A percentile compares a stretch with the other conserved stretches of the same genome.
Evolutionary conservation across 2,888 invertebrate genomes (phyloP).

Genomic region (Choristoneura rosaceana): DNA sequence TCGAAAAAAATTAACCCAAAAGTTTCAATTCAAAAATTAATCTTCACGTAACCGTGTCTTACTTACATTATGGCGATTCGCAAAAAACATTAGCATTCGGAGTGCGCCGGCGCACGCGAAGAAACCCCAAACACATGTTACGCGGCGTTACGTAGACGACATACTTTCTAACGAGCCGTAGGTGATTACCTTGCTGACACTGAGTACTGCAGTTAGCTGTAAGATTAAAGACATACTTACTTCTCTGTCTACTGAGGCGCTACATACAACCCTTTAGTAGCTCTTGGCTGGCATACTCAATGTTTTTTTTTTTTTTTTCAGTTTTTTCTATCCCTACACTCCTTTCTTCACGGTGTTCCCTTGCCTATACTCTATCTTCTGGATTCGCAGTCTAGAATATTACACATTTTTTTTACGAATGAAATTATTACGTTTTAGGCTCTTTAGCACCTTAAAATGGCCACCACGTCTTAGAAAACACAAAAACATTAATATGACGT

Average conservation of each 20-base stretch:
- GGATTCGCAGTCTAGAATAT: no score
- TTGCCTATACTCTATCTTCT: no score
- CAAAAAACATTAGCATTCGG: slow-evolving; percentile 31
- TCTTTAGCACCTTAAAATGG: not conserved
- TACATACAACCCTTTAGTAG: no score
- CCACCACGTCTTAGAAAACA: slow-evolving; percentile 29
- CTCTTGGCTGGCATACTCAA: no score
- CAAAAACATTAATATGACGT: slow-evolving; percentile 31
- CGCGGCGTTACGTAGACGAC: slow-evolving; percentile 33
- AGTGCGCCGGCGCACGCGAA: slow-evolving; percentile 31
- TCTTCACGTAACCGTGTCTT: not conserved
- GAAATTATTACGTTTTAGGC: no score
- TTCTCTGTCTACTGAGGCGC: no score
- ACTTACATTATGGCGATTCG: not conserved
- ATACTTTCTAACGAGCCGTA: slow-evolving; percentile 38
- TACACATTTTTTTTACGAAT: no score
- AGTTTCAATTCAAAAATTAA: not conserved
- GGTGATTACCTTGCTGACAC: slow-evolving; percentile 22
- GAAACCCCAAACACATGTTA: slow-evolving; percentile 40
- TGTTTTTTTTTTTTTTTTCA: no score
- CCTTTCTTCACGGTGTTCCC: no score
- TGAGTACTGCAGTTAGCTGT: not conserved
- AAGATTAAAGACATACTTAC: not conserved
- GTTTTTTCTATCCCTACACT: no score
- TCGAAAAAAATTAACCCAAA: no score